Evolutionary conservation across 2,888 invertebrate species (phyloP), one percentile per base, ranked within the genome.

Genomic region (Nasonovia ribisnigri): DNA sequence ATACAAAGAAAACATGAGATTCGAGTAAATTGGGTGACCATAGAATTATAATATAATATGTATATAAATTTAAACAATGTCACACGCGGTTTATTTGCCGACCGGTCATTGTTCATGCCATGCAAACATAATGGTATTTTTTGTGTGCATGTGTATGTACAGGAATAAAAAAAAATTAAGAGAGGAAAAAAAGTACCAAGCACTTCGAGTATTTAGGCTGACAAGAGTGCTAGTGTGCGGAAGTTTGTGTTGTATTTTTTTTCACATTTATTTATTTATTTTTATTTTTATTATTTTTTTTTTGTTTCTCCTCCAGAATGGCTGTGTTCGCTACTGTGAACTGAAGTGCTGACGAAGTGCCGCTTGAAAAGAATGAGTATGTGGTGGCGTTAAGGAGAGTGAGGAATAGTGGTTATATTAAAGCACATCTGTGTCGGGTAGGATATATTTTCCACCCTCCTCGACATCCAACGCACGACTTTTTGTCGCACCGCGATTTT

Each of bases 301-400:
- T 87, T 60, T 84, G 84, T 91, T 87, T 46, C n/a, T 92, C 86
- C 67, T 60, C 46, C 91, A 84, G 36, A 84, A 84, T n/a, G 54
- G 42, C 51, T 42, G 42, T 51, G 91, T 84, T 67, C 43, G 51
- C 67, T 24, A 26, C 54, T 67, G 88, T 92, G 77, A 88, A 88
- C 88, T 93, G 89, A 93, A 93, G 93, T 93, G 93, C 93, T 93
- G 93, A 93, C 93, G 93, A 84, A 93, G 93, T 89, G 93, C 89
- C 93, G 84, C 57, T 93, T 16, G 89, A 93, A 57, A 88, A 89
- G 43, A 77, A 77, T 36, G 57, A 88, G 88, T n/a, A 46, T 88
- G 88, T 42, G 92, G 87, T 88, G 92, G 54, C 84, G 57, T 5
- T 36, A 54, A 54, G 43, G 3, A n/a, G 88, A 42, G 51, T n/a